Evolutionary conservation across 2,888 invertebrate species (phyloP).

Genomic region (Nomada ferruginata): DNA sequence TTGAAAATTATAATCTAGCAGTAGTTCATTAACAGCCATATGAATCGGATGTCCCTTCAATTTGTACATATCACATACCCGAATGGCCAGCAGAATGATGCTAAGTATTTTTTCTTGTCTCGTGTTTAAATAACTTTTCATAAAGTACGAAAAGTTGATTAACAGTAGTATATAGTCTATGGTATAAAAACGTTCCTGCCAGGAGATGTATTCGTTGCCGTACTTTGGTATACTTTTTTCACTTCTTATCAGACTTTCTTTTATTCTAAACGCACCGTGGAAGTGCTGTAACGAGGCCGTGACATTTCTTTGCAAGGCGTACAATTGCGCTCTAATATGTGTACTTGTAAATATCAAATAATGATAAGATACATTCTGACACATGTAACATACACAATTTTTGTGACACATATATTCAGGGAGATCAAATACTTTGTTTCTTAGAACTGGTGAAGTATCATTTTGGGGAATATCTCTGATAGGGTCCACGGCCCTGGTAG

Average conservation of each 20-base stretch:
- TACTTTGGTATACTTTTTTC: constrained; percentile 15
- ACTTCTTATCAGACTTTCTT: constrained; percentile 56
- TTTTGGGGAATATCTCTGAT: constrained; percentile 65
- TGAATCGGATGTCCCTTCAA: constrained; percentile 75
- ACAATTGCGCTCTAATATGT: constrained; percentile 79
- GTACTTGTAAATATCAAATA: constrained; percentile 75
- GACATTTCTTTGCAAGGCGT: constrained; percentile 69
- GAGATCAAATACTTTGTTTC: constrained; percentile 70
- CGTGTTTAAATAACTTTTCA: constrained; percentile 54
- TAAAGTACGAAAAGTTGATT: constrained; percentile 75
- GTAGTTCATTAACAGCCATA: constrained; percentile 68
- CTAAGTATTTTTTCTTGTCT: constrained; percentile 54
- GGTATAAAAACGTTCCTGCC: constrained; percentile 69
- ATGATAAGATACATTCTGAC: constrained; percentile 75
- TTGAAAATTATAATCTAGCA: constrained; percentile 68
- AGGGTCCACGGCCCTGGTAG: constrained; percentile 55
- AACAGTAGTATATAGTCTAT: constrained; percentile 75
- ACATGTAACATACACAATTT: constrained; percentile 78
- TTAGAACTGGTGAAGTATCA: constrained; percentile 76
- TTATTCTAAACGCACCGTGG: constrained; percentile 76
- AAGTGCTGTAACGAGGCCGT: constrained; percentile 76
- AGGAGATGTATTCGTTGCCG: constrained; percentile 22
- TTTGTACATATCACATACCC: constrained; percentile 69
- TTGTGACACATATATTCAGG: constrained; percentile 76
- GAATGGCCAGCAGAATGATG: constrained; percentile 67